Evolutionary conservation across 2,888 invertebrate species (phyloP).

Genomic region (Acronicta aceris): DNA sequence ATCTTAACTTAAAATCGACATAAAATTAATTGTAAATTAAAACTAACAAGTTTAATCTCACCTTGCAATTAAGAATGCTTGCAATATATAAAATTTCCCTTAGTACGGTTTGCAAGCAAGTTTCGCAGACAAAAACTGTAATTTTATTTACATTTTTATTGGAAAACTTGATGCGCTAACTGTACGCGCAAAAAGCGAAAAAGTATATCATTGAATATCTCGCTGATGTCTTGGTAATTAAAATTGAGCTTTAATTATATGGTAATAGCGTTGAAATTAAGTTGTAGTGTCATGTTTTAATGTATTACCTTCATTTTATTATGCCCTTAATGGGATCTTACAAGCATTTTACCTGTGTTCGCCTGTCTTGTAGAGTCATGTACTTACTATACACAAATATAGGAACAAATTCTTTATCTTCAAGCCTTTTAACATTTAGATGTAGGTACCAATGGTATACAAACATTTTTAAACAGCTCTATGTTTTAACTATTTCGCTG

Average conservation of each 20-base stretch:
- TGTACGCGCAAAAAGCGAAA: constrained; percentile 43
- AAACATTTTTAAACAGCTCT: too few species aligned
- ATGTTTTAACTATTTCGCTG: too few species aligned
- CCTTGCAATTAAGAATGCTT: constrained; percentile 42
- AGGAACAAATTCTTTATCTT: constrained; percentile 17
- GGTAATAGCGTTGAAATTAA: constrained; percentile 40
- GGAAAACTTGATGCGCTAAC: constrained; percentile 51
- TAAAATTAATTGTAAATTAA: constrained; percentile 36
- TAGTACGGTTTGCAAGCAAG: constrained; percentile 37
- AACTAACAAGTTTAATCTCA: constrained; percentile 39
- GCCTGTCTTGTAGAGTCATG: constrained; percentile 15
- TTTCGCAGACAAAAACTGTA: constrained; percentile 34
- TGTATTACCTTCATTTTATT: constrained; percentile 44
- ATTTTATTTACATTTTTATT: constrained; percentile 60
- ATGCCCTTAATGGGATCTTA: constrained; percentile 25
- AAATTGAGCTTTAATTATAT: constrained; percentile 30
- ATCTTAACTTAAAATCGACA: constrained; percentile 1
- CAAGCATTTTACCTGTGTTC: constrained; percentile 23
- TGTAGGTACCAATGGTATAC: too few species aligned
- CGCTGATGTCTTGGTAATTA: constrained; percentile 22
- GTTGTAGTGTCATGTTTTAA: constrained; percentile 25
- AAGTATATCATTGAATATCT: constrained; percentile 39
- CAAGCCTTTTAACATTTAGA: not conserved
- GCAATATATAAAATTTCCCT: constrained; percentile 48
- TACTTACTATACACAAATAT: not conserved